phyloP scores from a whole-genome alignment of 2,113 vertebrate genomes.

The Sisor rabdophorus region DNA sequence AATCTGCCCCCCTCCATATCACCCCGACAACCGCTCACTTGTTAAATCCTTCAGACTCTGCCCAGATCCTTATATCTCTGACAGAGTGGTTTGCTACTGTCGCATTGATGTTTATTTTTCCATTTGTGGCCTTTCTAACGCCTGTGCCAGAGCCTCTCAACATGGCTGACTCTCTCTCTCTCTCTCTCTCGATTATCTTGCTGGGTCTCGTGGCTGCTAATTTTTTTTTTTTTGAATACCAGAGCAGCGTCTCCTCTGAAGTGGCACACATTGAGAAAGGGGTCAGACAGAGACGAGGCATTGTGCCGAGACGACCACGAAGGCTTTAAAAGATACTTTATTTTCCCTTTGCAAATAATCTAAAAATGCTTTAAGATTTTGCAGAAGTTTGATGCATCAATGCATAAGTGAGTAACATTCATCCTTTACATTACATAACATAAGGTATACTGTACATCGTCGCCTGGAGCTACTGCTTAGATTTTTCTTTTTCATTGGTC shows the following conservation, averaged over 20 bases:
- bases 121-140: conserved; percentile 42
- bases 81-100: conserved; percentile 26
- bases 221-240: conserved; percentile 28
- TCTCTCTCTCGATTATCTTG: conserved; percentile 35
- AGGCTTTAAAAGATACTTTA: not conserved
- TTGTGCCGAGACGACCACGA: not conserved
- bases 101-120: conserved; percentile 26
- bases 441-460: no score
- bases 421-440: no score
- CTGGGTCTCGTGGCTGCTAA: not conserved
- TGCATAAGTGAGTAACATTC: no score
- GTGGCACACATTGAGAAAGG: not conserved
- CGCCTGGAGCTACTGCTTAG: no score
- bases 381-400: no score
- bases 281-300: not conserved
- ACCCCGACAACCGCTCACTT: conserved; percentile 37
- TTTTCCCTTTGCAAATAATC: not conserved
- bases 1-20: not conserved
- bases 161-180: conserved; percentile 34
- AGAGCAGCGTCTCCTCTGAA: not conserved
- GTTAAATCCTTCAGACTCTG: conserved; percentile 41
- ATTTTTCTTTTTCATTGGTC: no score
- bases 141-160: conserved; percentile 11
- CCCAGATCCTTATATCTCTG: conserved; percentile 40
- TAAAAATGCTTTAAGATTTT: no score